Base-by-base conservation (phyloP, 1,140 invertebrate genomes). In the Cyclargus thomasi region DNA sequence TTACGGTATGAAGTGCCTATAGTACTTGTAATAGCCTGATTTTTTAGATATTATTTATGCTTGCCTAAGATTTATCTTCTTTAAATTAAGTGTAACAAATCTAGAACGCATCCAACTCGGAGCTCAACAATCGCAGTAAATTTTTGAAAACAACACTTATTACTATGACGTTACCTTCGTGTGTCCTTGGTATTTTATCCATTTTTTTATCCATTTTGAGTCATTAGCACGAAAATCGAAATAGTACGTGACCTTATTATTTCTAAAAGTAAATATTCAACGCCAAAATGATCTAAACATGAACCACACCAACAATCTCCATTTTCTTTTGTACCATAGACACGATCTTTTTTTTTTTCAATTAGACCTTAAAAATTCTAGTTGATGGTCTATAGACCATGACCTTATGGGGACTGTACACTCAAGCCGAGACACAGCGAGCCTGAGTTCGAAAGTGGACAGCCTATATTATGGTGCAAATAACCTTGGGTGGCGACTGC, bases 161-260 rank as follows among this genome's bases (percentile, higher is more conserved):
- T 70, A 39, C 23, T 75, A 79, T 79, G 77, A 68, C 10, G 8
- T 90, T 93, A 95, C 95, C 95, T 94, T 96, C 94, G 74, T 95
- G 95, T 63, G 95, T 96, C 75, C 94, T 92, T 53, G 95, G 94
- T 83, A 95, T 95, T 86, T 93, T 93, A 80, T 95, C 94, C 95
- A 95, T 95, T 77, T 91, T 95, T 86, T 93, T 93, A 80, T 95
- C 94, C 95, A 95, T 95, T 77, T 91, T 74, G 18, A 72, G 62
- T 57, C 68, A 73, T 76, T 11, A 35, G 62, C 39, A 66, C 18
- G n/a, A 17, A 36, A 47, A n/a, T 39, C 14, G 63, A 53, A 23
- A 23, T 63, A 63, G 17, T 21, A 35, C 6, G n/a, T 17, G 20
- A 11, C 20, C 17, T 63, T 36, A 21, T 67, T 67, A 57, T 62